Base-by-base conservation (phyloP, 2,888 invertebrate species). In the Phyllotreta striolata region DNA sequence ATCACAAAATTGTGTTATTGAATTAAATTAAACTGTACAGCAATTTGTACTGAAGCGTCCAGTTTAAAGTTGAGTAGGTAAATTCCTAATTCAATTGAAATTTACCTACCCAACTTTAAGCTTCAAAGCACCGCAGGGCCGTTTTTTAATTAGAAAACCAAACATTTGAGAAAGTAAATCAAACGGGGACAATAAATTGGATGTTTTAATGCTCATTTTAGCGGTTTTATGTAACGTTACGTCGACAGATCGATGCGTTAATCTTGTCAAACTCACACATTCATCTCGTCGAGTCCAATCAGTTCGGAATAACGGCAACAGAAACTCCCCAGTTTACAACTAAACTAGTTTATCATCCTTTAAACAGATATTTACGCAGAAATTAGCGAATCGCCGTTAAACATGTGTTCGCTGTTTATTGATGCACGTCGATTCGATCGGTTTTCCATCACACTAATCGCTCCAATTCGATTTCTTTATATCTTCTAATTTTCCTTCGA, bases 301-400 rank as follows among this genome's bases (percentile, higher is more conserved):
- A 35, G 35, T 49, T 49, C 37, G 49, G 10, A 14, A 49, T n/a
- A 51, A 12, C 35, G 12, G 12, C 37, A 51, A 10, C 52, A 52
- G 52, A 37, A 52, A 38, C 8, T 39, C 34, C n/a, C 41, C 40
- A 35, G 40, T 51, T 35, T 59, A 12, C 39, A 37, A 44, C 44
- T 37, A 44, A 59, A 34, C 35, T 14, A 43, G 59, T 51, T 59
- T 51, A 51, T 59, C 41, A 35, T 49, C 43, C 51, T 39, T 55
- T 43, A 55, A 55, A 57, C 47, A 57, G 47, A 57, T 58, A 58
- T 58, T 58, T 41, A 49, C 46, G 6, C 49, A 34, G 43, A 51
- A 59, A 59, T 59, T 41, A 40, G 52, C 37, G 24, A 59, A 59
- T 59, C 44, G 38, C 43, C 52, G 52, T 59, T 44, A 52, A 59